A percentile compares a stretch with the other conserved stretches of the same genome.
Evolutionary conservation across 2,888 invertebrate genomes (phyloP).

Genomic region (Melanophora roralis): DNA sequence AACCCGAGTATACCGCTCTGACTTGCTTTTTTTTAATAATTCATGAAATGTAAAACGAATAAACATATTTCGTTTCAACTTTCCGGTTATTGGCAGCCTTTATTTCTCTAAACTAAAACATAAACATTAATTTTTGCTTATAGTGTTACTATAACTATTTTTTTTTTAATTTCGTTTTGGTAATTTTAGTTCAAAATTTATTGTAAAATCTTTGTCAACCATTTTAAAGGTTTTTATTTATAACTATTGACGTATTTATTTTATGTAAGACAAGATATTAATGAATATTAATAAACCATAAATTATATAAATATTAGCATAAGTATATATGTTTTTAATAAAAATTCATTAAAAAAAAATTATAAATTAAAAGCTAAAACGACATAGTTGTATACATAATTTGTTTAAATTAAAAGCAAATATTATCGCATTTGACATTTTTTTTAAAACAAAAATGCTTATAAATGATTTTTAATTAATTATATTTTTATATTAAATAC

Average conservation of each 20-base stretch:
- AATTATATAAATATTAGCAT: conserved; percentile 34
- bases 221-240: conserved; percentile 16
- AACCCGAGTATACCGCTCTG: too few relatives aligned
- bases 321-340: not conserved
- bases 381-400: not conserved
- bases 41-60: not conserved
- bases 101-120: not conserved
- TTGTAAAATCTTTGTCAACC: conserved; percentile 22
- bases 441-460: conserved; percentile 51
- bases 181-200: not conserved
- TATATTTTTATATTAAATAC: conserved; percentile 48
- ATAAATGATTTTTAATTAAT: conserved; percentile 61
- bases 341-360: not conserved
- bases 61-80: not conserved
- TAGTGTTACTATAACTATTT: not conserved
- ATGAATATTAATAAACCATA: conserved; percentile 61
- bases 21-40: too few relatives aligned
- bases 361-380: too few relatives aligned
- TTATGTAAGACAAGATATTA: conserved; percentile 22
- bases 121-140: not conserved
- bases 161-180: conserved; percentile 6
- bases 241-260: not conserved
- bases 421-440: conserved; percentile 33
- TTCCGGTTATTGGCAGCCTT: conserved; percentile 6
- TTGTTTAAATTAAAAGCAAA: conserved; percentile 14